Evolutionary conservation across 2,113 vertebrate genomes (phyloP), one percentile per base, ranked within the genome.

Genomic region (Tiliqua scincoides): DNA sequence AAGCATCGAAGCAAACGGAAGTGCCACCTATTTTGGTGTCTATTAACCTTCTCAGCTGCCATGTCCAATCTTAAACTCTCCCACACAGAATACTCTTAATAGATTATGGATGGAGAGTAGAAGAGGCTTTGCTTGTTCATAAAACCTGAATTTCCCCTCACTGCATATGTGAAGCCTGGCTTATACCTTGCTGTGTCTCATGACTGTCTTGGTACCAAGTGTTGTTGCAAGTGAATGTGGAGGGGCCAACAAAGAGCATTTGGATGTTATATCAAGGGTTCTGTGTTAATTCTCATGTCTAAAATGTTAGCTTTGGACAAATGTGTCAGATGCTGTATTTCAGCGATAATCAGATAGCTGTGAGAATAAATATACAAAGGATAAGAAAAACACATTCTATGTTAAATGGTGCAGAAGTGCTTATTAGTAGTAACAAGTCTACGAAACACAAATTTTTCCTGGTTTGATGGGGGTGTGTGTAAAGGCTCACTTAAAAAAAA

Each of bases 251-350:
- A 20, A 4, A 35, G 21, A 23, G 10, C 21, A 21, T 37, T 71
- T 40, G 37, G 32, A 71, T 37, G 37, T 12, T 67, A n/a, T n/a
- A 20, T 52, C 20, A 54, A 59, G 30, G 10, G 10, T 15, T 2
- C 30, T 54, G 10, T 30, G 35, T 68, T 68, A 59, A 59, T 48
- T 18, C 52, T 30, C 32, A 40, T 2, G 65, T 37, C 21, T 89
- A 90, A 91, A 71, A 84, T 82, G 93, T 87, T 91, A 90, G 91
- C n/a, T 65, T 17, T 18, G n/a, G 20, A 63, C 14, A 54, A 52
- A 2, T 43, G 9, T 35, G 21, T 71, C 91, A 91, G 70, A 12
- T 2, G 89, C 80, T 20, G 21, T 9, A 25, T 70, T 70, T 52
- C 40, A 82, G 11, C 25, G 62, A 23, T 71, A 75, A 6, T 57